Evolutionary conservation across 23 tunicate species (phyloP).

Genomic region (Clavelina lepadiformis): DNA sequence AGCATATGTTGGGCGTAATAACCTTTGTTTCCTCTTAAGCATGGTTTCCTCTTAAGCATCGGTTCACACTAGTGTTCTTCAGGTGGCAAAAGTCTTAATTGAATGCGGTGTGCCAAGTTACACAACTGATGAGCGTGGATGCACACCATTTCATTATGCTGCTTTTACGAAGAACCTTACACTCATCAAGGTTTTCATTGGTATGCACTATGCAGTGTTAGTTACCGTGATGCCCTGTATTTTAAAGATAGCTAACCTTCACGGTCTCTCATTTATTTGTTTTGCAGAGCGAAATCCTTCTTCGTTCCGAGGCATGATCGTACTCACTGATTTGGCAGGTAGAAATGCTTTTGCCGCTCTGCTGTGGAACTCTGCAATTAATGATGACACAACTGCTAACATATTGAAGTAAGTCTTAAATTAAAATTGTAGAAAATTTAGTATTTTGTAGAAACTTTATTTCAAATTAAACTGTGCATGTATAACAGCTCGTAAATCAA

Average conservation of each 20-base stretch:
- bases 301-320: slow-evolving; percentile 72
- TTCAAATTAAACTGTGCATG: too few species aligned
- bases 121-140: slow-evolving; percentile 84
- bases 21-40: too few species aligned
- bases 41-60: too few species aligned
- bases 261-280: too few species aligned
- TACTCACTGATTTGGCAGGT: slow-evolving; percentile 50
- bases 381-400: slow-evolving; percentile 70
- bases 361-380: slow-evolving; percentile 81
- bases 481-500: too few species aligned
- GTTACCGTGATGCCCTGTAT: too few species aligned
- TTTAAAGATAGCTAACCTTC: too few species aligned
- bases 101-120: slow-evolving; percentile 86
- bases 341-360: slow-evolving; percentile 80
- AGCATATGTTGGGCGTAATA: too few species aligned
- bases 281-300: slow-evolving; percentile 68
- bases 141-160: slow-evolving; percentile 96
- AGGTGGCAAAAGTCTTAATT: slow-evolving; percentile 91
- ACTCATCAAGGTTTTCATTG: slow-evolving; percentile 84
- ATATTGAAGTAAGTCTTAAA: slow-evolving; percentile 79
- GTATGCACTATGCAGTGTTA: too few species aligned
- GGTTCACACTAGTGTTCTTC: too few species aligned
- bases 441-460: too few species aligned
- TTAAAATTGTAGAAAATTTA: too few species aligned
- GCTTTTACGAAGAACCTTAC: slow-evolving; percentile 90